phyloP scores from a whole-genome alignment of 2,888 invertebrate genomes.

The Clepsis dumicolana region DNA sequence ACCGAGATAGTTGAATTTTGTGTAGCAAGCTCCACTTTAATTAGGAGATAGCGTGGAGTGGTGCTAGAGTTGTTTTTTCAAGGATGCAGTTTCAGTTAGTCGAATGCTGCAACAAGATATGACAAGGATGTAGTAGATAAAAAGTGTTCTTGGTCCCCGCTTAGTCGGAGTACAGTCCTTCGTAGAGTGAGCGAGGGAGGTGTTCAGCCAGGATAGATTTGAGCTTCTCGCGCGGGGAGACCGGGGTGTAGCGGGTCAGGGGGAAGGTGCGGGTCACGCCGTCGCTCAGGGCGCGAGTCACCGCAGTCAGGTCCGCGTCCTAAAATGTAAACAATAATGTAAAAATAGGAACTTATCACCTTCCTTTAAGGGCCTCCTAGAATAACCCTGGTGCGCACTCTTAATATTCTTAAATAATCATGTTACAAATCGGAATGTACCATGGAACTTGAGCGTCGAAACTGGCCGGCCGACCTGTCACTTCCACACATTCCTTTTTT shows the following conservation, averaged over 20 bases:
- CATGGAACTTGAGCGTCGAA: neutral
- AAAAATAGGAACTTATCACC: neutral
- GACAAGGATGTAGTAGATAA: neutral
- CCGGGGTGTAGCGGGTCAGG: constrained; percentile 93
- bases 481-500: neutral
- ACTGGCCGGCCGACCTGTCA: neutral
- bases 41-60: neutral
- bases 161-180: constrained; percentile 89
- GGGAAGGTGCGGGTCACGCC: constrained; percentile 94
- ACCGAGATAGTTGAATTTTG: neutral
- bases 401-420: neutral
- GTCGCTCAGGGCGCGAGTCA: constrained; percentile 91
- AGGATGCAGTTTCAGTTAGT: neutral
- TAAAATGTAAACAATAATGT: constrained; percentile 62
- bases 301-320: constrained; percentile 92
- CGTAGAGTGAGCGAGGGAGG: constrained; percentile 92
- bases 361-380: neutral
- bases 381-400: too few relatives aligned
- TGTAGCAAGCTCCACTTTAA: neutral
- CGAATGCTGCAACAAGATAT: neutral
- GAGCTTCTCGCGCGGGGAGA: constrained; percentile 91
- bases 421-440: neutral
- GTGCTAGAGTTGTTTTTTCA: neutral
- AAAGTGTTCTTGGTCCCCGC: neutral
- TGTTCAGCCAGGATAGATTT: constrained; percentile 93